Evolutionary conservation across 2,113 vertebrate genomes (phyloP).

Genomic region (Pteruthius melanotis): DNA sequence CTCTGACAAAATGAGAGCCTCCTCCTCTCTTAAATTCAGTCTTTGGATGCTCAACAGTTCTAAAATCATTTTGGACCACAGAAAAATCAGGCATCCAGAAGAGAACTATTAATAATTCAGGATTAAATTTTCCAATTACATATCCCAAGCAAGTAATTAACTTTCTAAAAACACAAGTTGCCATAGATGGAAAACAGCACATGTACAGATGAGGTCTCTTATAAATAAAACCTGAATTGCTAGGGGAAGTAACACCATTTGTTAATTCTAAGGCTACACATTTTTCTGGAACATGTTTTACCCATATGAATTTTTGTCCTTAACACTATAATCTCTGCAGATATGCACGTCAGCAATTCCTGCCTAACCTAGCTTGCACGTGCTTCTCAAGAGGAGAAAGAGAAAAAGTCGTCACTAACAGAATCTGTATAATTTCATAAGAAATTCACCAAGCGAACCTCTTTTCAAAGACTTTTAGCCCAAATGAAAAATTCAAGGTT

Average conservation of each 20-base stretch:
- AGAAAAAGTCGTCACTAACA: background rate
- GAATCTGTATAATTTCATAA: background rate
- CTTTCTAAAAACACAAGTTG: conserved; percentile 13
- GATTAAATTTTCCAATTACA: background rate
- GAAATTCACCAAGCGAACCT: conserved; percentile 31
- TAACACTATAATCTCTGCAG: background rate
- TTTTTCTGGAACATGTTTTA: conserved; percentile 22
- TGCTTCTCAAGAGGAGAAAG: background rate
- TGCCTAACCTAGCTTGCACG: background rate
- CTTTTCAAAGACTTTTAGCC: conserved; percentile 45
- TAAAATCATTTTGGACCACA: background rate
- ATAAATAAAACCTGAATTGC: conserved; percentile 25
- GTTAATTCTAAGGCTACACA: background rate
- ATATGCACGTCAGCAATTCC: background rate
- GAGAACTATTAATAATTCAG: background rate
- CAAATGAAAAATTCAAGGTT: conserved; percentile 50
- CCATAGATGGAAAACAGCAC: conserved; percentile 22
- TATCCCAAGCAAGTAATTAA: conserved; percentile 24
- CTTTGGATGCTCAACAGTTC: background rate
- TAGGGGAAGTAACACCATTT: conserved; percentile 28
- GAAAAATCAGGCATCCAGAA: background rate
- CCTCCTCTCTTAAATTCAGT: background rate
- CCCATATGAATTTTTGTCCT: conserved; percentile 17
- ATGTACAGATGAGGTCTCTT: background rate
- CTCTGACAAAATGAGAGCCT: background rate